Percentiles rank a stretch among this genome's conserved stretches.
Evolutionary conservation across 2,888 invertebrate species (phyloP).

Genomic region (Fissipunctia ypsillon): DNA sequence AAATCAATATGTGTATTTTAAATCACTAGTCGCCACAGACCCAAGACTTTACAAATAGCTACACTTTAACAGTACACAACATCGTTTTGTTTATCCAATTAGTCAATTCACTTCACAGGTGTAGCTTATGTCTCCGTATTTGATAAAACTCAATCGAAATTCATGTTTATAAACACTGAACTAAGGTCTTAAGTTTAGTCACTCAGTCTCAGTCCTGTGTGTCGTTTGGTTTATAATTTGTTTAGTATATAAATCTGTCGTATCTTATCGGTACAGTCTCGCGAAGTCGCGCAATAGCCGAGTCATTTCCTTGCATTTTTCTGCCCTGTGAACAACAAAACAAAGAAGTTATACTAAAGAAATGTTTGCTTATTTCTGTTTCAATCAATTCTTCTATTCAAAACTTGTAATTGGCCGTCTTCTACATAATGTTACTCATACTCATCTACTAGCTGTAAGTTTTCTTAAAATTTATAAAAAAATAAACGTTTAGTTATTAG

Average conservation of each 20-base stretch:
- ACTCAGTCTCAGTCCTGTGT: conserved; percentile 54
- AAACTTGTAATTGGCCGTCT: too few species aligned
- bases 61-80: conserved; percentile 48
- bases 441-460: too few species aligned
- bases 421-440: too few species aligned
- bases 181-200: conserved; percentile 42
- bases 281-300: conserved; percentile 95
- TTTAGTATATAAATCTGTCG: conserved; percentile 42
- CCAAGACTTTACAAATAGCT: conserved; percentile 49
- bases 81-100: conserved; percentile 39
- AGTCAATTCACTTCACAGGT: conserved; percentile 49
- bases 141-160: conserved; percentile 56
- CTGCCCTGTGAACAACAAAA: conserved; percentile 91
- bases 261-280: conserved; percentile 94
- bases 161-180: conserved; percentile 40
- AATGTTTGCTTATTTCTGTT: background rate
- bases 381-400: background rate
- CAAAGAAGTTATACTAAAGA: background rate
- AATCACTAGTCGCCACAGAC: conserved; percentile 37
- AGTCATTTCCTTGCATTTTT: conserved; percentile 94
- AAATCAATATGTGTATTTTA: background rate
- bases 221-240: conserved; percentile 47
- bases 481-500: too few species aligned
- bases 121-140: conserved; percentile 47
- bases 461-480: too few species aligned